Conservation (phyloP, 2,797 vertebrate species). For the Clamator glandarius region DNA sequence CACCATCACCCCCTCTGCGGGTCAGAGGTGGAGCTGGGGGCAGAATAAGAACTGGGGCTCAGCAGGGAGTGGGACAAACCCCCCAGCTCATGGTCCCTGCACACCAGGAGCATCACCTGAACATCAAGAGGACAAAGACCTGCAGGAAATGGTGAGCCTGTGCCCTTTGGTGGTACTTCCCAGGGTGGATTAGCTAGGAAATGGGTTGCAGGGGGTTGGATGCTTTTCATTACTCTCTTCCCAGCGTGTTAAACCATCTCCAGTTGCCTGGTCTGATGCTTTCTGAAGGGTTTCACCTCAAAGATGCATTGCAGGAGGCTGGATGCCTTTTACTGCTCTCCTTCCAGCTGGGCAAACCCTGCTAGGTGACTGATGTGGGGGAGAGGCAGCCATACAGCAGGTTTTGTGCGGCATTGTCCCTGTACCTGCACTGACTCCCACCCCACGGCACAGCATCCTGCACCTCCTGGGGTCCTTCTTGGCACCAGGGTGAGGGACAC, state of each 20-base stretch:
- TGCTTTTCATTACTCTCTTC: not conserved
- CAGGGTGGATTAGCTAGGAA: not conserved
- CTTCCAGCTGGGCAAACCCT: not conserved
- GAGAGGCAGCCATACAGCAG: not conserved
- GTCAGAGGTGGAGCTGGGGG: slow-evolving; percentile 34
- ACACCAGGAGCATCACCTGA: not conserved
- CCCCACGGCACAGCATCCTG: not conserved
- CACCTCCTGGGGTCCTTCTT: not conserved
- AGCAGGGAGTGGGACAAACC: not conserved
- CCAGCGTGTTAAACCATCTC: accelerated
- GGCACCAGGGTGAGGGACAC: not conserved
- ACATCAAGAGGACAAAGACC: not conserved
- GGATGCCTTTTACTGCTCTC: not conserved
- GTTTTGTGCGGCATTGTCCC: not conserved
- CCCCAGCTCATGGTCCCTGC: not conserved
- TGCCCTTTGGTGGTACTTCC: not conserved
- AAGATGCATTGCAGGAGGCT: not conserved
- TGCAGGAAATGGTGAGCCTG: slow-evolving; percentile 52
- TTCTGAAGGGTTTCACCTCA: not conserved
- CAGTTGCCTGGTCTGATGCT: accelerated
- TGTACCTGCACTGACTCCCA: too few relatives aligned
- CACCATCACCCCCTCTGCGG: not conserved
- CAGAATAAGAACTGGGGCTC: slow-evolving; percentile 18
- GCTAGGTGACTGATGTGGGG: not conserved
- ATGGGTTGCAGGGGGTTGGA: not conserved